These are phyloP conservation scores for Thelaira solivaga DNA, from an alignment of 2,888 invertebrate genomes.

Conservation along the genomic window DNA sequence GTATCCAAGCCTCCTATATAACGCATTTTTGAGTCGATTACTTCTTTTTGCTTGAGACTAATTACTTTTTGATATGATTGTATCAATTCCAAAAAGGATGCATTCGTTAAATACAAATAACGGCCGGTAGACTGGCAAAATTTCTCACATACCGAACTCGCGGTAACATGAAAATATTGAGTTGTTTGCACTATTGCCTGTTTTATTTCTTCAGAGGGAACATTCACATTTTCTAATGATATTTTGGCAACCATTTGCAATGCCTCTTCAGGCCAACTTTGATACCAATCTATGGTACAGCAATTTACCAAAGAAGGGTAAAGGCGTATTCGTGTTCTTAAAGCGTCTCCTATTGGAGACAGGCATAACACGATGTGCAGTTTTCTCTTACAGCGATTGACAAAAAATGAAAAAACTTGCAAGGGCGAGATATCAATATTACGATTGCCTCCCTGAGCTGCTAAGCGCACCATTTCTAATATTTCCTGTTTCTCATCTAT, in stretches of 20 bases:
- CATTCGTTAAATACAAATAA: constrained; percentile 92
- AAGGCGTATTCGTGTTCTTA: constrained; percentile 87
- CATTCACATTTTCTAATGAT: constrained; percentile 83
- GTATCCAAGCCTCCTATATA: constrained; percentile 90
- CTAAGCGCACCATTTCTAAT: constrained; percentile 83
- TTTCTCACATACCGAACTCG: constrained; percentile 80
- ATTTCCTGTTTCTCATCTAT: constrained; percentile 89
- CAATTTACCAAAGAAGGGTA: constrained; percentile 95
- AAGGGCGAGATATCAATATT: constrained; percentile 90
- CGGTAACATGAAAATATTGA: constrained; percentile 91
- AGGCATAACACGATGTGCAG: constrained; percentile 87
- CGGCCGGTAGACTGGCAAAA: constrained; percentile 83
- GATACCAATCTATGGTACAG: constrained; percentile 96
- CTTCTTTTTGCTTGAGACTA: constrained; percentile 83
- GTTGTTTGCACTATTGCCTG: constrained; percentile 86
- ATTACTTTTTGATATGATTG: constrained; percentile 87
- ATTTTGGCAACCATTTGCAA: constrained; percentile 88
- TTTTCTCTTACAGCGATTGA: constrained; percentile 87
- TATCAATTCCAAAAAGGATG: constrained; percentile 90
- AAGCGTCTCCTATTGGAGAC: constrained; percentile 89
- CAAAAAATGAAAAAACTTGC: constrained; percentile 88
- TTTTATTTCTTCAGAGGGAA: constrained; percentile 80
- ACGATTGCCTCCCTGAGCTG: constrained; percentile 89
- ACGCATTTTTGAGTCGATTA: constrained; percentile 84
- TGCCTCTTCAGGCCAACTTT: constrained; percentile 91